Evolutionary conservation across 2,113 vertebrate genomes (phyloP).

Genomic region (Eulacestoma nigropectus): DNA sequence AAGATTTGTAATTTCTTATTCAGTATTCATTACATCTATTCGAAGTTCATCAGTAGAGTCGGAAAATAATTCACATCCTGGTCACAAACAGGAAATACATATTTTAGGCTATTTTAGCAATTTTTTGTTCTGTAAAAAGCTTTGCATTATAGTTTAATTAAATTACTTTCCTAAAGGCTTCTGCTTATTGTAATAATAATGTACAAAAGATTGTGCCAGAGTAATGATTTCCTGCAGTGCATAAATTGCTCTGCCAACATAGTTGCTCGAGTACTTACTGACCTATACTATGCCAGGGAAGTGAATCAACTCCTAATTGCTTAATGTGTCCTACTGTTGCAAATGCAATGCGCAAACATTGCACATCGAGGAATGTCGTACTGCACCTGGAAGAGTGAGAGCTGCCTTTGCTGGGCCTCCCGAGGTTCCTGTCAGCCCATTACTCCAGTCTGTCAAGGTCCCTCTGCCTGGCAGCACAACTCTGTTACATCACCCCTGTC

Average conservation of each 20-base stretch:
- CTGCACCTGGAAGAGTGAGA: background rate
- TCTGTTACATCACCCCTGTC: background rate
- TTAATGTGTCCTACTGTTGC: background rate
- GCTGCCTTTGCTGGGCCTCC: background rate
- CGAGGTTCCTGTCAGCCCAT: background rate
- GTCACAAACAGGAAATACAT: background rate
- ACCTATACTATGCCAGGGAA: background rate
- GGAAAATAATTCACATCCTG: background rate
- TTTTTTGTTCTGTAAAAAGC: background rate
- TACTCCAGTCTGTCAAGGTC: background rate
- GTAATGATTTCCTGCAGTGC: background rate
- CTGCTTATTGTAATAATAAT: background rate
- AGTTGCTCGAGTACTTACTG: background rate
- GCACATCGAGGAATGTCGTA: background rate
- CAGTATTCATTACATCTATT: background rate
- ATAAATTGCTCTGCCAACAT: background rate
- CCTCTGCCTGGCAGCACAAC: background rate
- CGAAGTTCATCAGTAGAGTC: background rate
- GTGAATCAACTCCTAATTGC: background rate
- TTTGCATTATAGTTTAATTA: background rate
- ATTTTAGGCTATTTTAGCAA: background rate
- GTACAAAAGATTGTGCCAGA: background rate
- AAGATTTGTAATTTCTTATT: background rate
- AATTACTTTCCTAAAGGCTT: background rate
- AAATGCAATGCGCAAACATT: background rate